Percentiles rank a stretch among this genome's conserved stretches.
Conservation (phyloP, 2,888 invertebrate species). For the Sialis fuliginosa region DNA sequence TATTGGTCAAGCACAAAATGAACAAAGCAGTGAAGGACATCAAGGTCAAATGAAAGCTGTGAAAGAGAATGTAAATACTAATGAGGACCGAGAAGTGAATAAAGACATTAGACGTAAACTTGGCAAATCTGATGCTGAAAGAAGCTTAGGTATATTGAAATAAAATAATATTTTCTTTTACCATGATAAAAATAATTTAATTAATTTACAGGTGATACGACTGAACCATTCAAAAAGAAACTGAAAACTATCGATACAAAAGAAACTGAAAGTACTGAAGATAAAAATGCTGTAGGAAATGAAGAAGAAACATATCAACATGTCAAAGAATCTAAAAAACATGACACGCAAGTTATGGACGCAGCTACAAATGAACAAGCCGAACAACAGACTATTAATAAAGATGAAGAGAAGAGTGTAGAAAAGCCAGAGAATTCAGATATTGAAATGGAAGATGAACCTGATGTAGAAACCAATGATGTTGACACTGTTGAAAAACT, state of each 20-base stretch:
- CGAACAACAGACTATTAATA: conserved; percentile 44
- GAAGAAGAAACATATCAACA: conserved; percentile 62
- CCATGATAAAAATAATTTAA: not conserved
- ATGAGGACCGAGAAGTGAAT: conserved; percentile 17
- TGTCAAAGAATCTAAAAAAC: conserved; percentile 58
- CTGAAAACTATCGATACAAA: conserved; percentile 20
- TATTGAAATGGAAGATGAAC: conserved; percentile 14
- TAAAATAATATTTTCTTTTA: not conserved
- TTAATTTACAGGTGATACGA: conserved; percentile 30
- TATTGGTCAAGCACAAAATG: conserved; percentile 57
- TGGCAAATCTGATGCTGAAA: conserved; percentile 54
- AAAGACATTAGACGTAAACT: conserved; percentile 43
- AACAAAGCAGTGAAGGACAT: conserved; percentile 52
- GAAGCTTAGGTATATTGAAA: conserved; percentile 30
- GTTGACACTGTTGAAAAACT: conserved; percentile 18
- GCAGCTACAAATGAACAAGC: conserved; percentile 74
- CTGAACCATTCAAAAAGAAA: conserved; percentile 45
- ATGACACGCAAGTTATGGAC: conserved; percentile 55
- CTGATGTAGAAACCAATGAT: conserved; percentile 20
- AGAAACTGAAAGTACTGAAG: conserved; percentile 23
- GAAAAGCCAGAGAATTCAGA: conserved; percentile 18
- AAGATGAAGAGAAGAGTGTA: conserved; percentile 32
- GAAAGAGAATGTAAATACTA: conserved; percentile 17
- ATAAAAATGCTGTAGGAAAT: conserved; percentile 18
- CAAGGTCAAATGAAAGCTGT: conserved; percentile 30